Evolutionary conservation across 2,888 invertebrate species (phyloP).

Genomic region (Anorthoa munda): DNA sequence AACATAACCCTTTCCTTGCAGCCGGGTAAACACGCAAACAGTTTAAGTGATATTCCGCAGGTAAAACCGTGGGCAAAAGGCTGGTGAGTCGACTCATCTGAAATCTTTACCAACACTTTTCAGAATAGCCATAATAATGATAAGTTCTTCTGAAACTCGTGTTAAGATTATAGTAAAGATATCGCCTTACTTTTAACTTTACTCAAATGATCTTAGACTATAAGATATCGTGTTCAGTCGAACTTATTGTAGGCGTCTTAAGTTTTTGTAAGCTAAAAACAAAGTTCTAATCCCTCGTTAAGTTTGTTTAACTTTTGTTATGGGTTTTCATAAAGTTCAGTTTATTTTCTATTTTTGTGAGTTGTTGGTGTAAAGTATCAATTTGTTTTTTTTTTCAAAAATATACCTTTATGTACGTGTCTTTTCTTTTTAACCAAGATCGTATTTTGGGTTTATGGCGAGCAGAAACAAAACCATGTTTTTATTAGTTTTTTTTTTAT

Average conservation of each 20-base stretch:
- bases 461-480: too few relatives aligned
- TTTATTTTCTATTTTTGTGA: background rate
- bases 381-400: too few relatives aligned
- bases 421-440: too few relatives aligned
- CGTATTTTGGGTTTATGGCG: too few relatives aligned
- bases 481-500: too few relatives aligned
- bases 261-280: slow-evolving; percentile 49
- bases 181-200: slow-evolving; percentile 58
- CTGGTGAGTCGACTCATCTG: background rate
- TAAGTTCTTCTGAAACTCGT: slow-evolving; percentile 5
- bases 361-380: too few relatives aligned
- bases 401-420: too few relatives aligned
- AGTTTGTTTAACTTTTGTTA: slow-evolving; percentile 13
- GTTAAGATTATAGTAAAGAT: slow-evolving; percentile 48
- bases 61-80: too few relatives aligned
- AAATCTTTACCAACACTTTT: background rate
- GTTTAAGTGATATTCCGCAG: too few relatives aligned
- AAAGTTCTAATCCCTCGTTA: slow-evolving; percentile 40
- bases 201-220: slow-evolving; percentile 32
- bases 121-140: background rate
- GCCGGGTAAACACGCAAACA: too few relatives aligned
- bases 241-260: slow-evolving; percentile 42
- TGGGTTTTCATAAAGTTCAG: slow-evolving; percentile 15
- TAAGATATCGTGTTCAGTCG: slow-evolving; percentile 49
- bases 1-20: too few relatives aligned